Conservation (phyloP, 2,113 vertebrate species). For the Stigmatopora nigra region DNA sequence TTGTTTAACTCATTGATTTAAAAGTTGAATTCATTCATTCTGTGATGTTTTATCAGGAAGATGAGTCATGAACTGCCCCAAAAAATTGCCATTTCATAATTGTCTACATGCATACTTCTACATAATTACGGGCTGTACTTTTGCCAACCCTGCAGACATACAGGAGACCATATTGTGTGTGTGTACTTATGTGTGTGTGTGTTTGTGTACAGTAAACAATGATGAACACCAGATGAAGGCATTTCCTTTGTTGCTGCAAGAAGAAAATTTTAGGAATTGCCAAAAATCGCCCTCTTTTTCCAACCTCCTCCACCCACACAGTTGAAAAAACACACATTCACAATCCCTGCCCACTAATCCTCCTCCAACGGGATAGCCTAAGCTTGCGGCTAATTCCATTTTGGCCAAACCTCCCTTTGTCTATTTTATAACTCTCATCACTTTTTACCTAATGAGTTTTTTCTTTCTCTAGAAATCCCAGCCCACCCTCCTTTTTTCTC, state of each 20-base stretch:
- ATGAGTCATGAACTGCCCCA: too few relatives aligned
- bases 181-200: constrained; percentile 9
- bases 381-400: constrained; percentile 63
- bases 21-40: too few relatives aligned
- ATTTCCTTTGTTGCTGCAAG: constrained; percentile 69
- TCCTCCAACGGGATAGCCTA: constrained; percentile 57
- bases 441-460: constrained; percentile 38
- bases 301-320: constrained; percentile 52
- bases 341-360: constrained; percentile 63
- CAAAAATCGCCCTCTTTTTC: constrained; percentile 57
- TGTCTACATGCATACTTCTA: background rate
- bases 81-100: too few relatives aligned
- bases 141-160: constrained; percentile 27
- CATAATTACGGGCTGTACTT: background rate
- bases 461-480: constrained; percentile 2
- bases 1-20: background rate
- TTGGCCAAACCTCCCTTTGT: constrained; percentile 44
- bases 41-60: too few relatives aligned
- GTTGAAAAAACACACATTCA: constrained; percentile 62
- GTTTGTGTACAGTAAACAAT: constrained; percentile 41
- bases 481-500: background rate
- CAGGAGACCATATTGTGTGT: constrained; percentile 13
- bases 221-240: constrained; percentile 67
- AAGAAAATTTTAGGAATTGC: constrained; percentile 58
- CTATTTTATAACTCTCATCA: constrained; percentile 34